Percentiles rank a stretch among this genome's conserved stretches.
Evolutionary conservation across 2,797 vertebrate species (phyloP).

Genomic region (Alfaro cultratus): DNA sequence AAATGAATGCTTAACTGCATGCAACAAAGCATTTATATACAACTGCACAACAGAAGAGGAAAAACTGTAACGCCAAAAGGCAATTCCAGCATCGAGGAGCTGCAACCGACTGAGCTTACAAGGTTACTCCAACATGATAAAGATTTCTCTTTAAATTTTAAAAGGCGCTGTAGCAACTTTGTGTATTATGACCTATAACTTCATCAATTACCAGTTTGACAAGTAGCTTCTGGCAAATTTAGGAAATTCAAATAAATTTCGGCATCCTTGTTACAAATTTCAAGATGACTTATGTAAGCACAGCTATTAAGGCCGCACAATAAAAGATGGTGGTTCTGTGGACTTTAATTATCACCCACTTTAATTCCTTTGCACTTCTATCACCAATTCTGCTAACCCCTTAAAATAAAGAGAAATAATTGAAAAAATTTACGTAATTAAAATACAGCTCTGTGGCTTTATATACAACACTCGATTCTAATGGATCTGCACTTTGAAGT

Average conservation of each 20-base stretch:
- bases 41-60: slow-evolving; percentile 10
- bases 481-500: neutral
- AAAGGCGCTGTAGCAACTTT: neutral
- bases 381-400: neutral
- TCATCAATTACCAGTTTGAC: neutral
- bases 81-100: slow-evolving; percentile 9
- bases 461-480: neutral
- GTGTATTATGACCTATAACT: neutral
- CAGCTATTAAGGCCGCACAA: neutral
- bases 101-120: neutral
- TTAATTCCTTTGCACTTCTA: neutral
- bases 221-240: neutral
- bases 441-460: neutral
- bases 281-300: neutral
- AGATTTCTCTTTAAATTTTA: neutral
- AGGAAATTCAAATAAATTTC: neutral
- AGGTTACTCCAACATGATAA: neutral
- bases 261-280: too few relatives aligned
- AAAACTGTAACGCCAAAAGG: slow-evolving; percentile 1
- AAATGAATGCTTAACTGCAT: neutral
- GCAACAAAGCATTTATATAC: neutral
- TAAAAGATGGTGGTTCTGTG: neutral
- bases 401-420: neutral
- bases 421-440: neutral
- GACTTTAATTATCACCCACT: neutral